Conservation (phyloP, 1,140 invertebrate species). For the Drosophila navojoa region DNA sequence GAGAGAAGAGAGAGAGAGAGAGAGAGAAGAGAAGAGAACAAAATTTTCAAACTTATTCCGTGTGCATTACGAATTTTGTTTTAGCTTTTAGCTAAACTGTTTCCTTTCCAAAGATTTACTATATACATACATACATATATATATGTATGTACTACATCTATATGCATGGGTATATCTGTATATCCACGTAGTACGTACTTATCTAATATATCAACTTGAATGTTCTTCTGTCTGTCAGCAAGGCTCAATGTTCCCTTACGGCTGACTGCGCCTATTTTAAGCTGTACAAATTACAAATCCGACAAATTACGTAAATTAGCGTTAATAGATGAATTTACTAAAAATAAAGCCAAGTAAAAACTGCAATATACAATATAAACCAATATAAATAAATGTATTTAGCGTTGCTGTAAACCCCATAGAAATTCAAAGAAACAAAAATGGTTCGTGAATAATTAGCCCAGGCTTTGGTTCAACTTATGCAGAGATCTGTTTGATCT, state of each 20-base stretch:
- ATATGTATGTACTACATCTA: background rate
- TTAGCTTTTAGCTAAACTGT: background rate
- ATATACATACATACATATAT: background rate
- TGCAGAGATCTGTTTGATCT: too few species aligned
- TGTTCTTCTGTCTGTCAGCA: background rate
- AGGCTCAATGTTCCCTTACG: background rate
- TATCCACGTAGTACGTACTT: background rate
- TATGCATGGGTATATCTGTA: background rate
- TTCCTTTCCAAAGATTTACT: constrained; percentile 18
- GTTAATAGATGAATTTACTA: constrained; percentile 71
- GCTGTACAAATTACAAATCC: constrained; percentile 34
- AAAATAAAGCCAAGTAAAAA: constrained; percentile 25
- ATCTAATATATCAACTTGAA: background rate
- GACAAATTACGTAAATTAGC: constrained; percentile 37
- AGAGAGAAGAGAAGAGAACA: too few species aligned
- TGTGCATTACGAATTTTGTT: constrained; percentile 1
- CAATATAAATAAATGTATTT: background rate
- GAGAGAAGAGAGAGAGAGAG: too few species aligned
- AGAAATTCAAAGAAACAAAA: too few species aligned
- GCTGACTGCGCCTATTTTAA: constrained; percentile 30
- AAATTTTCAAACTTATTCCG: constrained; percentile 13
- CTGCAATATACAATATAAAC: background rate
- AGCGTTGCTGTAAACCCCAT: too few species aligned
- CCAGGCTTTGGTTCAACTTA: too few species aligned
- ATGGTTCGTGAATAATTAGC: too few species aligned